These are phyloP conservation scores for Cylindroiulus punctatus DNA, from an alignment of 2,888 invertebrate genomes.

Conservation along the genomic window DNA sequence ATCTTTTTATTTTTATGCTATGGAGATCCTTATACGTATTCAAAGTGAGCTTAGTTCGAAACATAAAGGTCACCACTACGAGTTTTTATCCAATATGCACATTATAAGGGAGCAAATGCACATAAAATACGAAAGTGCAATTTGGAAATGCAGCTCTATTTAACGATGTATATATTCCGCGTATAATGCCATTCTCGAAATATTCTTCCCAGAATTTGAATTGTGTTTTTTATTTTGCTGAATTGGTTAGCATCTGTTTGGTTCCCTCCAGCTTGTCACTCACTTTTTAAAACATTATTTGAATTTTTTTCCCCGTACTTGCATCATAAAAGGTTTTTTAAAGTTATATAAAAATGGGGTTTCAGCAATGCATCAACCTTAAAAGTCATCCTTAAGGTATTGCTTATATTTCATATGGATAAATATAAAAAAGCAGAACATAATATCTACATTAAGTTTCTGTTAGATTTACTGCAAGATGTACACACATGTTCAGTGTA, in stretches of 20 bases:
- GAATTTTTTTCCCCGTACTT: too few species aligned
- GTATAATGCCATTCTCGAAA: not conserved
- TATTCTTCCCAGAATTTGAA: not conserved
- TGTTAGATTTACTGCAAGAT: too few species aligned
- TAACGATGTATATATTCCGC: conserved; percentile 5
- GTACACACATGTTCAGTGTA: too few species aligned
- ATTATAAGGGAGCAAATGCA: not conserved
- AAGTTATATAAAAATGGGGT: too few species aligned
- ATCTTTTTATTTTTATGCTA: conserved; percentile 42
- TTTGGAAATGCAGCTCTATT: conserved; percentile 15
- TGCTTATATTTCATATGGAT: too few species aligned
- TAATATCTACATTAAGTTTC: too few species aligned
- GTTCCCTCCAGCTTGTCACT: not conserved
- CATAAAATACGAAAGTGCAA: conserved; percentile 28
- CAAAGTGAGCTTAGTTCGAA: conserved; percentile 31
- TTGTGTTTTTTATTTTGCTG: not conserved
- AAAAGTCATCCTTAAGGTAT: too few species aligned
- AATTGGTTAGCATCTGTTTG: not conserved
- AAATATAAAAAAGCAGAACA: too few species aligned
- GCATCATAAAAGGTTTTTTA: too few species aligned
- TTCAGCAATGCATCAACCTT: too few species aligned
- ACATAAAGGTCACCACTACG: conserved; percentile 4
- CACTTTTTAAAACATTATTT: not conserved
- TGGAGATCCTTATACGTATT: conserved; percentile 28
- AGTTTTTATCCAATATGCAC: conserved; percentile 3